Evolutionary conservation across 1,140 invertebrate genomes (phyloP), one percentile per base, ranked within the genome.

Genomic region (Elymnias hypermnestra): DNA sequence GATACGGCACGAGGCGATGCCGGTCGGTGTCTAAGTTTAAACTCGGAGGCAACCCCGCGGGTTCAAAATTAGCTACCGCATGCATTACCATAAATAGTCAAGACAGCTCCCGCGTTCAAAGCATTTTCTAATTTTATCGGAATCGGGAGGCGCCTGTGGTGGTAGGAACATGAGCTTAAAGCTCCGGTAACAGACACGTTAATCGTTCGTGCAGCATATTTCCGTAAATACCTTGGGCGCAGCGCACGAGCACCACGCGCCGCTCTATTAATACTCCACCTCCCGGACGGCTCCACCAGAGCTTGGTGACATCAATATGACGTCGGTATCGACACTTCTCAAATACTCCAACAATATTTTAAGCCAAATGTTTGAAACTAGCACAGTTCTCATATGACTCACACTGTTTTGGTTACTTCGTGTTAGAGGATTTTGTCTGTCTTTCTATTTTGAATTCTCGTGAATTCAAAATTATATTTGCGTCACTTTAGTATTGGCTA

Each of bases 71-170:
- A 76, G 70, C 63, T 50, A 43, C 59, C 41, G 51, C 64, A 48
- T 48, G 59, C 79, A 74, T 63, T 76, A 77, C 79, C 79, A 82
- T 83, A 83, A 81, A 83, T 83, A 83, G 79, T 77, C 72, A 83
- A 83, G 66, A 72, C 65, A 63, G 59, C 64, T 72, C 70, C 68
- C 68, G 71, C 66, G 40, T 57, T 60, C 63, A 49, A 63, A 72
- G 63, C 66, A 63, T 72, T 76, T 74, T 82, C 73, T 81, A 81
- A 77, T 65, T 77, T 71, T 83, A 75, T 52, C 69, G 45, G 52
- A 63, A 61, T 62, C 60, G 52, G 26, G 57, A 38, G 46, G 41
- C 47, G 52, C 19, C 53, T 26, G 54, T 57, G 28, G 58, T 39
- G 45, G 55, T 49, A 29, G 49, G 44, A 76, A 59, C 55, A 19